Percentiles rank a stretch among this genome's conserved stretches.
Conservation (phyloP, 2,888 invertebrate genomes). For the Nycteola revayana region DNA sequence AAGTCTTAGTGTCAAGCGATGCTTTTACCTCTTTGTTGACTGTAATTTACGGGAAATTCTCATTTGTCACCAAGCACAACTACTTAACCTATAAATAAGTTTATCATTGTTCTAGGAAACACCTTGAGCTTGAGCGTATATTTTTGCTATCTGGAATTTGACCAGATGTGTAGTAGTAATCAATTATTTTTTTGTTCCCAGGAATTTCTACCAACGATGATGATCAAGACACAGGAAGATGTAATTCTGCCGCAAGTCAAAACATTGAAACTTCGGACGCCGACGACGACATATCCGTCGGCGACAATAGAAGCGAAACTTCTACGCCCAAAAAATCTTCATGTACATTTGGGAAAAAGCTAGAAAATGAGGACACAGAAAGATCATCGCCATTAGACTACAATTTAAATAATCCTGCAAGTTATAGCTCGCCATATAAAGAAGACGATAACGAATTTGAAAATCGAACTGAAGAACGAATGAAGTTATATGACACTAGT, state of each 20-base stretch:
- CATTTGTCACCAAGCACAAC: constrained; percentile 12
- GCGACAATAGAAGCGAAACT: constrained; percentile 69
- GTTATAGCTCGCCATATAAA: constrained; percentile 65
- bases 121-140: no score
- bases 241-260: constrained; percentile 46
- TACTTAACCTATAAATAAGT: constrained; percentile 1
- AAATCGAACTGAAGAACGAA: constrained; percentile 50
- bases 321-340: constrained; percentile 53
- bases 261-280: constrained; percentile 57
- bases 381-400: constrained; percentile 56
- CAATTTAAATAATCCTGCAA: constrained; percentile 46
- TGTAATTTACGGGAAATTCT: constrained; percentile 36
- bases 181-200: constrained; percentile 40
- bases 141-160: no score
- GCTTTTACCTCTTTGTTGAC: constrained; percentile 50
- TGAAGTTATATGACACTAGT: constrained; percentile 66
- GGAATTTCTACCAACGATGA: constrained; percentile 49
- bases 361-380: constrained; percentile 45
- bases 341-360: constrained; percentile 41
- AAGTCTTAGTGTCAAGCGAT: constrained; percentile 59
- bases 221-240: constrained; percentile 41
- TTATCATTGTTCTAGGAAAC: no score
- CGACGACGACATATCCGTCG: constrained; percentile 72
- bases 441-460: constrained; percentile 66
- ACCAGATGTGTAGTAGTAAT: no score